Base-by-base conservation (phyloP, 2,113 vertebrate genomes). In the Cyprinodon variegatus region DNA sequence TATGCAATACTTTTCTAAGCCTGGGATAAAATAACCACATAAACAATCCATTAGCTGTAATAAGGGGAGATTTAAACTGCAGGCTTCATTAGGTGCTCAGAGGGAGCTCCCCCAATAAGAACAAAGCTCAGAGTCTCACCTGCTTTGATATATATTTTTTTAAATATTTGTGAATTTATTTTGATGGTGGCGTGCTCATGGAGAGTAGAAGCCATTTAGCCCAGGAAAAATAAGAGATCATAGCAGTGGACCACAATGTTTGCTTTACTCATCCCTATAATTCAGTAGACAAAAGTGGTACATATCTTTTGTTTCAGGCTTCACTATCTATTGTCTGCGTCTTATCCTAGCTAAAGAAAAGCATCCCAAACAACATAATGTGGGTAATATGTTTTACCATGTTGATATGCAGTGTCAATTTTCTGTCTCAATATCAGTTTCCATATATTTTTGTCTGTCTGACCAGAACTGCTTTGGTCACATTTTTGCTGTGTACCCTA, bases 1-100 rank as follows among this genome's bases (percentile, higher is more conserved):
- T 68, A 69, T 70, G 69, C 37, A 61, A 64, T 57, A 62, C 20
- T 46, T 83, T 73, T 70, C 57, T 66, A 43, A 78, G 57, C 61
- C 48, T 1, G 3, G 22, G 45, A 78, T 68, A 69, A 73, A 81
- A 84, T 74, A 89, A 70, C 46, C 45, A 68, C 41, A 79, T 73
- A 77, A 85, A 83, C 68, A 89, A 85, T 83, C 61, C 72, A 88
- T 89, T 89, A 81, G 63, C 70, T 74, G n/a, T 77, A 86, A 82
- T 82, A 84, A 78, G 64, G 57, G 43, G 65, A 73, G 74, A 86
- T 41, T 71, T 75, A 57, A 70, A 70, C 61, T 76, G 77, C 11
- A 75, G 71, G 50, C 78, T 85, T 85, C 74, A 82, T 81, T 83
- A 80, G 38, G 65, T 80, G 76, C 75, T 87, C 71, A 83, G 65